These are phyloP conservation scores for Thereva nobilitata DNA, from an alignment of 2,888 invertebrate species.

Conservation along the genomic window DNA sequence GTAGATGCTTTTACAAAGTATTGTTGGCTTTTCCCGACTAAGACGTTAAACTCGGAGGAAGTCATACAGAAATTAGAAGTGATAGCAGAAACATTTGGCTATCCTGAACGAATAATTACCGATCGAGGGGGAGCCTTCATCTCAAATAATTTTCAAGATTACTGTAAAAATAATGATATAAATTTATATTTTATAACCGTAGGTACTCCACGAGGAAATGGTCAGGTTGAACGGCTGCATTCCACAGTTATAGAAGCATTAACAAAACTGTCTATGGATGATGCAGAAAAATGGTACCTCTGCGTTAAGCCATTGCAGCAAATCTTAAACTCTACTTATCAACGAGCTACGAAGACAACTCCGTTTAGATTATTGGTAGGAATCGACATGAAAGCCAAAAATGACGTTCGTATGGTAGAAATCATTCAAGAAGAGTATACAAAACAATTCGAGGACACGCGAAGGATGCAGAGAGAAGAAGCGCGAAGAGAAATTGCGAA, in stretches of 20 bases:
- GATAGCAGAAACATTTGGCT: conserved; percentile 37
- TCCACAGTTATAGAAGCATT: conserved; percentile 36
- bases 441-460: conserved; percentile 3
- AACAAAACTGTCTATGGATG: conserved; percentile 37
- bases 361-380: conserved; percentile 47
- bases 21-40: conserved; percentile 40
- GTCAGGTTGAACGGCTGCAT: conserved; percentile 40
- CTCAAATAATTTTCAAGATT: conserved; percentile 36
- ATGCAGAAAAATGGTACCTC: conserved; percentile 47
- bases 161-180: conserved; percentile 36
- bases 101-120: conserved; percentile 35
- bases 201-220: conserved; percentile 39
- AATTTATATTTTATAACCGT: conserved; percentile 36
- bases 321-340: conserved; percentile 44
- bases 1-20: conserved; percentile 50
- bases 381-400: conserved; percentile 12
- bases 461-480: conserved; percentile 3
- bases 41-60: conserved; percentile 37
- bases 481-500: not conserved
- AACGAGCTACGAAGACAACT: conserved; percentile 42
- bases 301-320: conserved; percentile 43
- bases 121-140: conserved; percentile 40
- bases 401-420: not conserved
- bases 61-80: conserved; percentile 38
- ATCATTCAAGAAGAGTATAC: conserved; percentile 11